Conservation (phyloP, 2,888 invertebrate genomes). For the Pristionchus exspectatus region DNA sequence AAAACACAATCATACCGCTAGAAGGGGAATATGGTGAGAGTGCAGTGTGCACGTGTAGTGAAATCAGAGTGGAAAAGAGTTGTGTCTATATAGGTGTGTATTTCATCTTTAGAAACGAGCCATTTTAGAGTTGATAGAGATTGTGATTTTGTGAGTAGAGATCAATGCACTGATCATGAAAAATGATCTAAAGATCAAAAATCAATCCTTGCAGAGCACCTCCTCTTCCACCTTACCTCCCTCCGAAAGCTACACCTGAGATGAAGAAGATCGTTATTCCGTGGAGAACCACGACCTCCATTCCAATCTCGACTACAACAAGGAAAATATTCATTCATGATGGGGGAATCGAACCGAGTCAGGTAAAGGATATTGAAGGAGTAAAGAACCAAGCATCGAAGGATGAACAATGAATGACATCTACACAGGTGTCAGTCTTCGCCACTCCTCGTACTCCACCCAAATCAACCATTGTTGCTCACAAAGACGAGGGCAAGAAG, state of each 20-base stretch:
- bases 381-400: background rate
- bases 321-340: constrained; percentile 37
- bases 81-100: background rate
- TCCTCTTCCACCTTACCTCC: background rate
- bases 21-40: background rate
- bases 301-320: constrained; percentile 11
- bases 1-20: background rate
- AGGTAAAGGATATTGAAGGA: background rate
- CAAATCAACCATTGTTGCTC: background rate
- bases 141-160: background rate
- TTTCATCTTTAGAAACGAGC: background rate
- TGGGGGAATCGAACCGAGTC: constrained; percentile 51
- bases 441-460: constrained; percentile 24
- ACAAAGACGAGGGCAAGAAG: constrained; percentile 31
- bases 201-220: background rate
- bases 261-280: constrained; percentile 34
- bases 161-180: background rate
- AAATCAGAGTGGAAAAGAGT: background rate
- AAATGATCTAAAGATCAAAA: background rate
- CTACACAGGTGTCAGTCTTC: constrained; percentile 14
- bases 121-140: background rate
- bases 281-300: constrained; percentile 24
- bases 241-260: background rate
- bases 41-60: background rate
- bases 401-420: background rate